These are phyloP conservation scores for Porites australiensis DNA, from an alignment of 64 coral and sea anemone genomes.

Conservation along the genomic window DNA sequence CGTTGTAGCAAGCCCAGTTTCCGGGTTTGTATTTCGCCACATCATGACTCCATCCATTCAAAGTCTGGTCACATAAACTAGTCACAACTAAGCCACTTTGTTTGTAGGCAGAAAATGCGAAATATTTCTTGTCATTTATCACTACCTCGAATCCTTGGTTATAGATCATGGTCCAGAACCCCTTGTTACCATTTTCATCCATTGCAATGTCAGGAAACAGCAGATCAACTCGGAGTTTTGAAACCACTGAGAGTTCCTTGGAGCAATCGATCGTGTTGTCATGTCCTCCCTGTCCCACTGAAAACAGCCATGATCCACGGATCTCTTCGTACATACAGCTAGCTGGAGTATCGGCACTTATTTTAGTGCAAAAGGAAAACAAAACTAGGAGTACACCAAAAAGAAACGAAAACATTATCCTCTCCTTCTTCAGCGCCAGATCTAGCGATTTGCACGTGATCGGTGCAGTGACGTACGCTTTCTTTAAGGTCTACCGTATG, in stretches of 20 bases:
- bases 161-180: constrained; percentile 92
- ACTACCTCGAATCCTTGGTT: constrained; percentile 89
- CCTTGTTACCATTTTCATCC: constrained; percentile 46
- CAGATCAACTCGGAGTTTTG: constrained; percentile 53
- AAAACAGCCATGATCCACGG: constrained; percentile 74
- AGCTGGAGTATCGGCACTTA: too few relatives aligned
- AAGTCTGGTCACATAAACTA: constrained; percentile 71
- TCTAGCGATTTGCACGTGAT: too few relatives aligned
- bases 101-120: constrained; percentile 74
- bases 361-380: too few relatives aligned
- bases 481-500: too few relatives aligned
- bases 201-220: constrained; percentile 80
- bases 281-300: constrained; percentile 68
- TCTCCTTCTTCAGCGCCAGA: too few relatives aligned
- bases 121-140: constrained; percentile 72
- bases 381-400: too few relatives aligned
- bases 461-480: too few relatives aligned
- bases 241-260: constrained; percentile 30
- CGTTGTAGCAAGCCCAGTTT: constrained; percentile 85
- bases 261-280: constrained; percentile 78
- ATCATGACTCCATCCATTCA: constrained; percentile 81
- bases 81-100: constrained; percentile 43
- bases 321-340: not conserved
- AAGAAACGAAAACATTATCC: not conserved
- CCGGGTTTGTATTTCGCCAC: constrained; percentile 15